Evolutionary conservation across 2,113 vertebrate genomes (phyloP).

Genomic region (Dermatemys mawii): DNA sequence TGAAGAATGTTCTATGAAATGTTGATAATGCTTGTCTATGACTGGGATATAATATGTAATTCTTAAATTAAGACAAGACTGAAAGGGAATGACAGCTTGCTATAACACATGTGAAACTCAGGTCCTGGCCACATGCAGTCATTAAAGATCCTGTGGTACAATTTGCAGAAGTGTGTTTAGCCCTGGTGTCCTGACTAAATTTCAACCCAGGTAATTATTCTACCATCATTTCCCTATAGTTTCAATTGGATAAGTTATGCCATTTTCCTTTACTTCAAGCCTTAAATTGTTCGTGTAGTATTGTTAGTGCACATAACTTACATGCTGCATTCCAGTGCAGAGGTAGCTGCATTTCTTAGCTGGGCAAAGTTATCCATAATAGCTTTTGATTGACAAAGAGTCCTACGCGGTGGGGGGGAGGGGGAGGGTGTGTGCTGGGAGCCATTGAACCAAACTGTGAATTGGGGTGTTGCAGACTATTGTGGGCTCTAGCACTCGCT

Average conservation of each 20-base stretch:
- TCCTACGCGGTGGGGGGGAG: not conserved
- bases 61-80: slow-evolving; percentile 69
- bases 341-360: not conserved
- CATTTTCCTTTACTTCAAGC: slow-evolving; percentile 39
- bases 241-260: slow-evolving; percentile 37
- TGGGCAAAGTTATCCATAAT: not conserved
- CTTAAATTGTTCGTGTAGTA: slow-evolving; percentile 18
- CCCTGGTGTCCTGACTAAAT: slow-evolving; percentile 47
- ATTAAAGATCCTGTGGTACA: slow-evolving; percentile 18
- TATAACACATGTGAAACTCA: not conserved
- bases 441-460: not conserved
- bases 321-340: not conserved
- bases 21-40: slow-evolving; percentile 73
- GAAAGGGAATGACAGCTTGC: slow-evolving; percentile 63
- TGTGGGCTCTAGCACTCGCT: not conserved
- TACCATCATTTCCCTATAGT: slow-evolving; percentile 39
- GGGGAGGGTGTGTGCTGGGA: no score
- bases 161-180: slow-evolving; percentile 37
- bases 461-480: not conserved
- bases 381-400: slow-evolving; percentile 1
- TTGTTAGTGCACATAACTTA: not conserved
- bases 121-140: slow-evolving; percentile 25
- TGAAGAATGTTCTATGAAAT: slow-evolving; percentile 68
- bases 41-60: slow-evolving; percentile 72
- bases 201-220: slow-evolving; percentile 63